Evolutionary conservation across 2,113 vertebrate species (phyloP).

Genomic region (Ciconia stormi): DNA sequence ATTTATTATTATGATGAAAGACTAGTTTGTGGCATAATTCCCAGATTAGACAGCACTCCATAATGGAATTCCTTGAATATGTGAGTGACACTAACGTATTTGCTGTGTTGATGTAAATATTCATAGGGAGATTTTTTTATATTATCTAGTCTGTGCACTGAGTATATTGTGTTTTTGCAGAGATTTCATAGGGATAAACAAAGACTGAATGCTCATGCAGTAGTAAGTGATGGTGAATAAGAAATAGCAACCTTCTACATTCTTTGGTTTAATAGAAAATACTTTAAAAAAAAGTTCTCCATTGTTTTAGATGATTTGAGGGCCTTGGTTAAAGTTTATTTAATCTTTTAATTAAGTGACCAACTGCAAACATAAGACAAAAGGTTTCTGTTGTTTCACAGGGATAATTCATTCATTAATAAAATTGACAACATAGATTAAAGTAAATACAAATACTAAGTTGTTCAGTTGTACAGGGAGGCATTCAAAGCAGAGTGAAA

Average conservation of each 20-base stretch:
- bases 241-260: background rate
- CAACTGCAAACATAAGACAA: background rate
- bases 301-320: background rate
- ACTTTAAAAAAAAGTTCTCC: background rate
- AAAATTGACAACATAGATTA: background rate
- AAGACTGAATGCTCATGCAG: background rate
- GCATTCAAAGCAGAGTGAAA: background rate
- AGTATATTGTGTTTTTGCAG: background rate
- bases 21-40: conserved; percentile 17
- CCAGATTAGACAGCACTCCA: background rate
- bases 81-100: background rate
- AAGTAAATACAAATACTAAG: background rate
- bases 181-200: conserved; percentile 16
- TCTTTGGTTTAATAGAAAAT: background rate
- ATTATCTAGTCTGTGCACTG: background rate
- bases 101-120: conserved; percentile 39
- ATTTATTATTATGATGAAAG: conserved; percentile 28
- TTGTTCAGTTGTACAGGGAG: background rate
- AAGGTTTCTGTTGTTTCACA: background rate
- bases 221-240: background rate
- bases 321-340: background rate
- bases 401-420: background rate
- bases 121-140: conserved; percentile 5
- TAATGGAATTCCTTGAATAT: background rate
- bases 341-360: background rate